Evolutionary conservation across 2,888 invertebrate species (phyloP), one percentile per base, ranked within the genome.

Genomic region (Drosophila putrida): DNA sequence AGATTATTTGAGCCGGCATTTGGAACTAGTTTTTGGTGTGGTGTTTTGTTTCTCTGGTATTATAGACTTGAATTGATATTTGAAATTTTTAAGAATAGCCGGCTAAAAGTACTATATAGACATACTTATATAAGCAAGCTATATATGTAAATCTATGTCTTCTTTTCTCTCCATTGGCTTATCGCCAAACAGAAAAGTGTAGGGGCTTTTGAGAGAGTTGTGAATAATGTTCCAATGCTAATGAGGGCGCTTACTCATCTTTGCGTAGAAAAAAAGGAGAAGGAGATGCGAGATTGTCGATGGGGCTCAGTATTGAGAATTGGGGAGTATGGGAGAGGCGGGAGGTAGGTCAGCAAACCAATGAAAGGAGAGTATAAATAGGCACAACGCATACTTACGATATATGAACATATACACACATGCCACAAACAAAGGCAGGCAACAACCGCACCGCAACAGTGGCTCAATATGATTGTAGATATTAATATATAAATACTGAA

Each of bases 291-390:
- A 36, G 47, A 44, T 25, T 35, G 15, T 8, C n/a, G 43, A 6
- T 25, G 53, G 28, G 8, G 6, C 13, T n/a, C 2, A 4, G 25
- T 6, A 0, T 6, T 31, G 15, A 10, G 33, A 20, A 4, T 15
- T 4, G 33, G 11, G 20, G 5, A 4, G 20, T 6, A 4, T 8
- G 13, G 15, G 1, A 10, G 6, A 20, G 6, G 28, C 2, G 6
- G 28, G 27, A 35, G 61, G 36, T 38, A 55, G 62, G 62, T 67
- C 68, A 79, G 79, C 58, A 66, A 20, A 15, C 69, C 35, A 75
- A 80, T 80, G 70, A 75, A 75, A 75, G 76, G 57, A 75, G 80
- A 46, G 71, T 70, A 75, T 55, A 80, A 80, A 76, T 76, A 76
- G 80, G 71, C 76, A 76, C 55, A 80, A 64, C 76, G 80, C 80